These are phyloP conservation scores for Drosophila atripex DNA, from an alignment of 2,888 invertebrate species.

Conservation along the genomic window DNA sequence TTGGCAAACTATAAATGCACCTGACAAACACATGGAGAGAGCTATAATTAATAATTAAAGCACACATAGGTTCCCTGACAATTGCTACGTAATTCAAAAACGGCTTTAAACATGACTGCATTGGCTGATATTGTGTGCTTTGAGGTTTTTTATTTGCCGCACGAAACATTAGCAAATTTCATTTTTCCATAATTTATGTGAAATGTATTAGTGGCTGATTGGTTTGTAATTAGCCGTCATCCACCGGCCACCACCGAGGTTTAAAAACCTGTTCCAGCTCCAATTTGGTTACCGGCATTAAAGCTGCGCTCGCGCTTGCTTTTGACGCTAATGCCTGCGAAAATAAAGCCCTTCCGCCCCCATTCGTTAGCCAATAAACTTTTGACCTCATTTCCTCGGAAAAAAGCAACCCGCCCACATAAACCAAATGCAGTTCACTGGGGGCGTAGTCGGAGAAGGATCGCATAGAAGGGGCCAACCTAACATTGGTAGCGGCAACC, in stretches of 20 bases:
- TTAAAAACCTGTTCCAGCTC: neutral
- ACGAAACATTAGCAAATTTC: constrained; percentile 11
- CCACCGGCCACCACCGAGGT: too few species aligned
- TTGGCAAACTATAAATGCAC: constrained; percentile 17
- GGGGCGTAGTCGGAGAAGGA: neutral
- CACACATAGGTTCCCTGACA: neutral
- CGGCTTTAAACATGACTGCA: constrained; percentile 18
- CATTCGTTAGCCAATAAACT: constrained; percentile 73
- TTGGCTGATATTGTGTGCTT: constrained; percentile 5
- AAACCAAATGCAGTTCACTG: constrained; percentile 38
- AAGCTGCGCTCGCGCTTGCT: constrained; percentile 6
- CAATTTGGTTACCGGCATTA: constrained; percentile 23
- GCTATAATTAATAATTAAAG: constrained; percentile 1
- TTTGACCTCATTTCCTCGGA: constrained; percentile 77
- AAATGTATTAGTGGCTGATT: constrained; percentile 46
- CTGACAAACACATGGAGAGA: constrained; percentile 44
- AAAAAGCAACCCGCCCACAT: constrained; percentile 26
- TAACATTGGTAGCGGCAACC: neutral
- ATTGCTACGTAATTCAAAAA: neutral
- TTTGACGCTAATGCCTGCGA: constrained; percentile 23
- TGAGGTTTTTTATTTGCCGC: neutral
- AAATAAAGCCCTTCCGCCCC: constrained; percentile 22
- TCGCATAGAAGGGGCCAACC: too few species aligned
- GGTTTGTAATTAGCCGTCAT: constrained; percentile 37
- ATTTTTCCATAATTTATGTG: constrained; percentile 39